Conservation (phyloP, 2,888 invertebrate species). For the Orthosia cruda region DNA sequence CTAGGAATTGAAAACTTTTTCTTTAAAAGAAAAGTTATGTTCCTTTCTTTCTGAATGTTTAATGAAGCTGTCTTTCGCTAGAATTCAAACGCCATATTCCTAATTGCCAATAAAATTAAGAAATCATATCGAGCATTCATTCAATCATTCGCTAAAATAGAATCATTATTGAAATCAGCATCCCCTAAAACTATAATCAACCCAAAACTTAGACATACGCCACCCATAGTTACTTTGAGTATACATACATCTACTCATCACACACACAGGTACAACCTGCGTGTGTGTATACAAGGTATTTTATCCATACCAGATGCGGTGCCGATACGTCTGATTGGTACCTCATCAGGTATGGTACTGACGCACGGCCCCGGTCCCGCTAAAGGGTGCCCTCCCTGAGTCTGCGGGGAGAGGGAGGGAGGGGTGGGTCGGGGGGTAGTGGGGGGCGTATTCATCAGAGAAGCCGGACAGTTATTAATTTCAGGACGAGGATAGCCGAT, state of each 20-base stretch:
- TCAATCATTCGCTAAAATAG: neutral
- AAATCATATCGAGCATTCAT: too few species aligned
- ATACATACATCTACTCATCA: neutral
- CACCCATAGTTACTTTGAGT: neutral
- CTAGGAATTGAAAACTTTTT: conserved; percentile 7
- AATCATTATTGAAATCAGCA: conserved; percentile 7
- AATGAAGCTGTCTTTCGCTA: neutral
- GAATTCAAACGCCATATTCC: neutral
- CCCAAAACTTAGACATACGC: neutral
- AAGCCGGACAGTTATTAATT: conserved; percentile 47
- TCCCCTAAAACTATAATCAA: neutral
- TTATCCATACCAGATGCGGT: conserved; percentile 57
- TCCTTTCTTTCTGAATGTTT: conserved; percentile 16
- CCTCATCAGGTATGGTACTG: conserved; percentile 56
- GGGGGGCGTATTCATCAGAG: conserved; percentile 29
- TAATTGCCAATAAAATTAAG: conserved; percentile 10
- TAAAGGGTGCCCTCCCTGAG: conserved; percentile 16
- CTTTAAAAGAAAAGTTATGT: conserved; percentile 28
- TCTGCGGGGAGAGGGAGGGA: neutral
- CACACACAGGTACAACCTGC: neutral
- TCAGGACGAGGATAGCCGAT: conserved; percentile 17
- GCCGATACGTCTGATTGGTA: conserved; percentile 49
- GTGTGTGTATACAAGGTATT: conserved; percentile 19
- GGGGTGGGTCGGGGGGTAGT: neutral
- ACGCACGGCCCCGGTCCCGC: conserved; percentile 20